A percentile compares a stretch with the other conserved stretches of the same genome.
Evolutionary conservation across 2,888 invertebrate species (phyloP).

Genomic region (Barypeithes pellucidus): DNA sequence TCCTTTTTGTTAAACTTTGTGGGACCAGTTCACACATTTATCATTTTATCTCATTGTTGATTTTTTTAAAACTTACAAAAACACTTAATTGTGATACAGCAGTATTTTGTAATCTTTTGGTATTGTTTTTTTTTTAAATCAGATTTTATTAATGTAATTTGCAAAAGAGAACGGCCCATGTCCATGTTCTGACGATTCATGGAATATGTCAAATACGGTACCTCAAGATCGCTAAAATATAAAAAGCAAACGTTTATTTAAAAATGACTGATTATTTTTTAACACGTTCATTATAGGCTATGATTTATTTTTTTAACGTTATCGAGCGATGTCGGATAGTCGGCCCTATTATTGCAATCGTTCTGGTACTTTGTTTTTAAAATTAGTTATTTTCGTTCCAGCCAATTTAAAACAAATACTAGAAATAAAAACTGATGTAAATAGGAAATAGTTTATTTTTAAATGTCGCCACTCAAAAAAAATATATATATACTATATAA

Average conservation of each 20-base stretch:
- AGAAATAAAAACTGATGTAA: slow-evolving; percentile 22
- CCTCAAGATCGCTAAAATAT: slow-evolving; percentile 17
- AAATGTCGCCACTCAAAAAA: slow-evolving; percentile 7
- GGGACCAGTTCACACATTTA: slow-evolving; percentile 31
- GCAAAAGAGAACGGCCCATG: neutral
- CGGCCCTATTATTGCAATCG: slow-evolving; percentile 27
- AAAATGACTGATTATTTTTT: slow-evolving; percentile 53
- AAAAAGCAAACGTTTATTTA: slow-evolving; percentile 27
- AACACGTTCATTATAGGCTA: slow-evolving; percentile 53
- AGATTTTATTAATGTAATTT: slow-evolving; percentile 2
- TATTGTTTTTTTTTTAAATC: neutral
- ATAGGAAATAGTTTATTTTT: slow-evolving; percentile 17
- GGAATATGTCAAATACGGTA: slow-evolving; percentile 5
- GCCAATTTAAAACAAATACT: neutral
- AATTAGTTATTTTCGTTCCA: neutral
- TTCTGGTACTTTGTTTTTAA: slow-evolving; percentile 14
- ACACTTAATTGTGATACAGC: slow-evolving; percentile 34
- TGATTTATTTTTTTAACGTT: slow-evolving; percentile 17
- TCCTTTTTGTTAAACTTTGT: slow-evolving; percentile 15
- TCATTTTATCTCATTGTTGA: slow-evolving; percentile 10
- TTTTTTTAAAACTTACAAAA: slow-evolving; percentile 23
- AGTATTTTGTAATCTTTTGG: slow-evolving; percentile 33
- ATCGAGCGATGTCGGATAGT: slow-evolving; percentile 39
- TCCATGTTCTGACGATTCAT: no score
- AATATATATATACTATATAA: neutral